These are phyloP conservation scores for Cricetomys ansorgei DNA, from an alignment of 2,113 vertebrate genomes.

Conservation along the genomic window DNA sequence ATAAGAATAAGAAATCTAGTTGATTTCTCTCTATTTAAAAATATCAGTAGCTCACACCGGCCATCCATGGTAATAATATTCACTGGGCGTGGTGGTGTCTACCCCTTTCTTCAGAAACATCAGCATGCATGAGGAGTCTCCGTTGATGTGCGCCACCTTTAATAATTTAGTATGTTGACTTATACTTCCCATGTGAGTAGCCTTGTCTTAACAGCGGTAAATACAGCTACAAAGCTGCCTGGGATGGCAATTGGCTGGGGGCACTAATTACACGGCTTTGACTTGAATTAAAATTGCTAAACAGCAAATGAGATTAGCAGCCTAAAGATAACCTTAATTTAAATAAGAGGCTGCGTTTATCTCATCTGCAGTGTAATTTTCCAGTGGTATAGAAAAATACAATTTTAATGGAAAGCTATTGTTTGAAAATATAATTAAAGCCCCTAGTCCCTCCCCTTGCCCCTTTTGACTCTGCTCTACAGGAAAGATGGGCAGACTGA, in stretches of 20 bases:
- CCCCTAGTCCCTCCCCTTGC: not conserved
- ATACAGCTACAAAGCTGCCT: conserved; percentile 86
- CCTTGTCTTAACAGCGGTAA: conserved; percentile 90
- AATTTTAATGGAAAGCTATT: conserved; percentile 73
- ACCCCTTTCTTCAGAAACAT: conserved; percentile 79
- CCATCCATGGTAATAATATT: conserved; percentile 34
- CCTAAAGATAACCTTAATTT: conserved; percentile 86
- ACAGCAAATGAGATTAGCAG: conserved; percentile 86
- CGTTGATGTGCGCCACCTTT: conserved; percentile 81
- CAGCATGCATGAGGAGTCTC: conserved; percentile 78
- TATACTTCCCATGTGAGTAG: conserved; percentile 85
- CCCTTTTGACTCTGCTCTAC: conserved; percentile 62
- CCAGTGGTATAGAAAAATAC: conserved; percentile 77
- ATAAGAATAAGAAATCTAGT: conserved; percentile 44
- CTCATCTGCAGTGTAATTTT: conserved; percentile 84
- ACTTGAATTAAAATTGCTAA: conserved; percentile 88
- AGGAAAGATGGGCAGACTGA: conserved; percentile 64
- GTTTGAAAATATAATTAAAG: conserved; percentile 82
- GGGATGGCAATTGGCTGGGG: conserved; percentile 85
- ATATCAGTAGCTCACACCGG: conserved; percentile 50
- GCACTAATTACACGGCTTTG: conserved; percentile 87
- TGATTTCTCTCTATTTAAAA: conserved; percentile 59
- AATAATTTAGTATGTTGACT: conserved; percentile 90
- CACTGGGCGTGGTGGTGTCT: not conserved
- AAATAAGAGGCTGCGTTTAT: conserved; percentile 83